Evolutionary conservation across 2,888 invertebrate species (phyloP).

Genomic region (Leptopilina myrica): DNA sequence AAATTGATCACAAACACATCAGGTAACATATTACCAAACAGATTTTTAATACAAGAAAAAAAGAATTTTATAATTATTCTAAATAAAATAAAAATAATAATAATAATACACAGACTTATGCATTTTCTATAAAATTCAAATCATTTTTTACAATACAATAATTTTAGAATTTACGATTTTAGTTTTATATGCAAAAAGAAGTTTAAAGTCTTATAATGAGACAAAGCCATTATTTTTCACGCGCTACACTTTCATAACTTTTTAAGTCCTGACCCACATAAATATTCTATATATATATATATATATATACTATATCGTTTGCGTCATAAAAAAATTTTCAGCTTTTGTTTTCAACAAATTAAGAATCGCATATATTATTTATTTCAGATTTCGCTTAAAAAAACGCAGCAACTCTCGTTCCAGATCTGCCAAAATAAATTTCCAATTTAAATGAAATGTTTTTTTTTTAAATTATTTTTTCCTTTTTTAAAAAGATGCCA

Average conservation of each 20-base stretch:
- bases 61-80: too few relatives aligned
- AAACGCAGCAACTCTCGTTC: neutral
- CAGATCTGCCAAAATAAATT: constrained; percentile 27
- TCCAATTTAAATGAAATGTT: constrained; percentile 1
- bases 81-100: neutral
- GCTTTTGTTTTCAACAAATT: neutral
- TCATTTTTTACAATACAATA: neutral
- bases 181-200: neutral
- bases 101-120: too few relatives aligned
- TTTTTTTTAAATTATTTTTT: neutral
- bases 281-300: too few relatives aligned
- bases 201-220: neutral
- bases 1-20: constrained; percentile 3
- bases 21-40: constrained; percentile 9
- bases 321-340: constrained; percentile 10
- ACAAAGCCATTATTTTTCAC: neutral
- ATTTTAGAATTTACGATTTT: neutral
- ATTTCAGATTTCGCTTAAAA: constrained; percentile 20
- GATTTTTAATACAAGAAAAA: neutral
- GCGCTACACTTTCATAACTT: neutral
- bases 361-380: neutral
- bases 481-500: neutral
- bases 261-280: constrained; percentile 2
- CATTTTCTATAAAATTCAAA: neutral
- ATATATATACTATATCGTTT: neutral